phyloP scores from a whole-genome alignment of 64 coral and sea anemone species.

The Stichodactyla mertensii region DNA sequence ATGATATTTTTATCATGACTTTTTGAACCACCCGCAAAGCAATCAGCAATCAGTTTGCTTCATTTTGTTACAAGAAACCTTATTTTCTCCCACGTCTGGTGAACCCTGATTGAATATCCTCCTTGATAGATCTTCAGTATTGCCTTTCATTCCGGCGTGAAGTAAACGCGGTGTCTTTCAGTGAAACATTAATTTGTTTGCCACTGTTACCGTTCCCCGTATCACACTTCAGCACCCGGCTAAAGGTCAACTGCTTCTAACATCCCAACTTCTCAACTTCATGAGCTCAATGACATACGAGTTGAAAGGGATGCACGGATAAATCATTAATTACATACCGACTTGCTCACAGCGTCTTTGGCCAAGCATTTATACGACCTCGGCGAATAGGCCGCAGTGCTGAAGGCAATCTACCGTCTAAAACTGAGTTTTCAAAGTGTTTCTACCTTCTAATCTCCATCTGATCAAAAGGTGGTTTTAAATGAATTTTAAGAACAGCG shows the following conservation, averaged over 20 bases:
- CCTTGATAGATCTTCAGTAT: neutral
- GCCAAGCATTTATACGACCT: neutral
- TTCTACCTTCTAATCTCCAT: neutral
- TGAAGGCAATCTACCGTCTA: neutral
- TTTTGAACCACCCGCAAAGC: neutral
- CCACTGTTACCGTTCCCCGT: neutral
- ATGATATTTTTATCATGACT: no score
- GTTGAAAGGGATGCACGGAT: neutral
- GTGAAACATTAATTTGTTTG: constrained; percentile 10
- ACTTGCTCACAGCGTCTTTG: neutral
- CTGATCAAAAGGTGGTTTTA: neutral
- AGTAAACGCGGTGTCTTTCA: constrained; percentile 18
- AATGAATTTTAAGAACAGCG: neutral
- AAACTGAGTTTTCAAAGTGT: neutral
- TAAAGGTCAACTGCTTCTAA: constrained; percentile 25
- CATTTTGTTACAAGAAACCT: neutral
- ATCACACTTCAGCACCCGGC: constrained; percentile 21
- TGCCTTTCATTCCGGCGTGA: constrained; percentile 12
- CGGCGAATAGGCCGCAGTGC: neutral
- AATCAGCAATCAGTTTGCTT: neutral
- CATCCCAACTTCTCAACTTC: constrained; percentile 21
- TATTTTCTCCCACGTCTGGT: neutral
- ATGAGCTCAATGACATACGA: constrained; percentile 31
- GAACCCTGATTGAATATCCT: neutral
- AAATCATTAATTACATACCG: neutral